These are phyloP conservation scores for Pavo muticus DNA, from an alignment of 2,113 vertebrate genomes.

Conservation along the genomic window DNA sequence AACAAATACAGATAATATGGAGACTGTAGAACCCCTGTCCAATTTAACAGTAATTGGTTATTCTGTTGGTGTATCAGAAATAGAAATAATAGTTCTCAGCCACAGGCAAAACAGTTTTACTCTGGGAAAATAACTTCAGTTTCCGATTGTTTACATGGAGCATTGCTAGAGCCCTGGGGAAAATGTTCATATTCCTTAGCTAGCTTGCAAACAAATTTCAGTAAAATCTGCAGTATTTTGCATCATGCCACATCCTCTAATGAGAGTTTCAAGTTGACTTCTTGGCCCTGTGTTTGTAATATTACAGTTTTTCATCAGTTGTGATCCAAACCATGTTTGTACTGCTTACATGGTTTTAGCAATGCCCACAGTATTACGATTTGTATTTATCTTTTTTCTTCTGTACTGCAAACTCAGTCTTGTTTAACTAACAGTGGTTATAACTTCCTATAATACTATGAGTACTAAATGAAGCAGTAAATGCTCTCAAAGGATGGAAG, in stretches of 20 bases:
- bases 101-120: neutral
- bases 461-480: neutral
- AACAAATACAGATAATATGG: neutral
- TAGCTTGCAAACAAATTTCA: neutral
- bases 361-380: neutral
- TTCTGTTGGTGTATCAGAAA: neutral
- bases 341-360: neutral
- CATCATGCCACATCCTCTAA: neutral
- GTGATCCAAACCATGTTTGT: neutral
- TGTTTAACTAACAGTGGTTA: neutral
- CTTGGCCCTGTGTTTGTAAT: neutral
- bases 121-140: neutral
- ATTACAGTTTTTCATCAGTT: neutral
- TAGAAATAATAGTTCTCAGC: neutral
- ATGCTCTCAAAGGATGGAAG: neutral
- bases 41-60: neutral
- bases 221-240: neutral
- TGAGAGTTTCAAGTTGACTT: neutral
- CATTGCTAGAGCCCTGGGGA: neutral
- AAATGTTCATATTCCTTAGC: neutral
- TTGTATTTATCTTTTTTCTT: neutral
- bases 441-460: neutral
- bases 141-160: neutral
- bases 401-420: neutral
- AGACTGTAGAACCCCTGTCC: neutral